Base-by-base conservation (phyloP, 35 echinoderm and acorn worm species). In the Chiridota heheva region DNA sequence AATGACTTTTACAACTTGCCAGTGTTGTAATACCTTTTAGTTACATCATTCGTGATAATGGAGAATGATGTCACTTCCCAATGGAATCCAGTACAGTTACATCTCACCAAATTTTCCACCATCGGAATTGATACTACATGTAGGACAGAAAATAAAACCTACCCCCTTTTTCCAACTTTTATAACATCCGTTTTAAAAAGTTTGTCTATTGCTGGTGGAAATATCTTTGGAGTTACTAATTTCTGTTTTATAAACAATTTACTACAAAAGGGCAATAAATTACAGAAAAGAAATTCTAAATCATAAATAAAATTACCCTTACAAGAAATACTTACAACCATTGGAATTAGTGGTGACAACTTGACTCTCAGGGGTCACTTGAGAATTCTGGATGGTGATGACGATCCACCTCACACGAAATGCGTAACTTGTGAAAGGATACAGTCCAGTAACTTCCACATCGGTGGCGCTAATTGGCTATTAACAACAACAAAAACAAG, bases 391-490 rank as follows among this genome's bases (percentile, higher is more conserved):
- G 7, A 71, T 25, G 16, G 84, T 83, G 13, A 93, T 88, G 8
- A 93, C 63, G 1, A 93, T 72, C 90, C 90, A 93, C 13, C 70
- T 29, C 4, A 93, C 72, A 47, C 70, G 59, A 72, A 93, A 93
- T 31, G 53, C 29, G 51, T 93, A 93, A 4, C 47, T 36, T 29
- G 71, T 67, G 30, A 47, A 84, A 3, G 90, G 90, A 28, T 55
- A 36, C 1, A 93, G 72, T 60, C 53, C 70, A 30, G 68, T 78
- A 2, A 92, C 68, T 4, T 65, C 42, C 41, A 76, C 5, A 24
- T 47, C 28, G 16, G 84, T 61, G 15, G 45, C 58, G 34, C 8
- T 51, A 16, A 80, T 80, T 29, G 69, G 67, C 90, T 92, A 78
- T 7, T n/a, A n/a, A n/a, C n/a, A n/a, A n/a, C n/a, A n/a, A n/a